A percentile compares a stretch with the other conserved stretches of the same genome.
Conservation (phyloP, 2,797 vertebrate species). For the Galaxias olidus region DNA sequence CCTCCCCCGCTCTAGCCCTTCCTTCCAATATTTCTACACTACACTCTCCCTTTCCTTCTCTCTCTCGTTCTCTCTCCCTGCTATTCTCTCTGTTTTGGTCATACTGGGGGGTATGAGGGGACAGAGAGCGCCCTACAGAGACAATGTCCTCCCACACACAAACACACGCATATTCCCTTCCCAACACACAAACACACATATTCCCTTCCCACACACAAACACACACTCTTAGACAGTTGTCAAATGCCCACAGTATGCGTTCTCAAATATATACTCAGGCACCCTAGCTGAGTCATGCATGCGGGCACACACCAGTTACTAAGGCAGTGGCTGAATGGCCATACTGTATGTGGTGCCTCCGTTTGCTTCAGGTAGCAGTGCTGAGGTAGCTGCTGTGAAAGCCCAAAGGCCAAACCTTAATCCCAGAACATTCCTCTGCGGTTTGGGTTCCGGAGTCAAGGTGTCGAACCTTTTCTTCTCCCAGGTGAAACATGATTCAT, state of each 20-base stretch:
- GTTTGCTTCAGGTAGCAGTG: too few species aligned
- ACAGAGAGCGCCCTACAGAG: background rate
- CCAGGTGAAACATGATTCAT: slow-evolving; percentile 43
- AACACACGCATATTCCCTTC: background rate
- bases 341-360: too few species aligned
- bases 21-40: too few species aligned
- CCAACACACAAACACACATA: slow-evolving; percentile 2
- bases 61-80: background rate
- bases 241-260: slow-evolving; percentile 1
- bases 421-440: slow-evolving; percentile 43
- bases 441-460: slow-evolving; percentile 40
- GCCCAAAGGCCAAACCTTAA: slow-evolving; percentile 16
- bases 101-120: background rate
- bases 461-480: slow-evolving; percentile 35
- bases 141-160: background rate
- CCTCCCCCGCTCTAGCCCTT: background rate
- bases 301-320: background rate
- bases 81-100: background rate
- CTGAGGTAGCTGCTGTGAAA: too few species aligned
- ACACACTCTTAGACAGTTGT: slow-evolving; percentile 3
- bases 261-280: slow-evolving; percentile 8
- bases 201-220: background rate
- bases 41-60: background rate
- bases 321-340: too few species aligned
- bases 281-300: slow-evolving; percentile 1